phyloP scores from a whole-genome alignment of 1,140 invertebrate species.

The Microplitis mediator region DNA sequence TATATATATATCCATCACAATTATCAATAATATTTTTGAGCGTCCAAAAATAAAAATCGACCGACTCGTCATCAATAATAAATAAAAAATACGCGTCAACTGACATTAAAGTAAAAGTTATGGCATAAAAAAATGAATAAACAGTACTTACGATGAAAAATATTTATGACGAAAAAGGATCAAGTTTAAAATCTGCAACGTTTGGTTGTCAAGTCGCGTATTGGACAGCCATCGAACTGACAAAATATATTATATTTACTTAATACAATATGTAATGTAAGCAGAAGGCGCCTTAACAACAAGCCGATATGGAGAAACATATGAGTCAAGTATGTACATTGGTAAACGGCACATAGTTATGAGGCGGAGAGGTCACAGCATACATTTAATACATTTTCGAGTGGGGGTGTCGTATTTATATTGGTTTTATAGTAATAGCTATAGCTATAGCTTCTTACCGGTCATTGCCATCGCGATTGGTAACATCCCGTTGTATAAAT shows the following conservation, averaged over 20 bases:
- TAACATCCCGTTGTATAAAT: slow-evolving; percentile 51
- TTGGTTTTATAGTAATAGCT: too few species aligned
- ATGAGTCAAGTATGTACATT: slow-evolving; percentile 33
- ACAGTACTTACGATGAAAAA: not conserved
- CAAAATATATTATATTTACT: slow-evolving; percentile 19
- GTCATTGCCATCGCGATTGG: slow-evolving; percentile 20
- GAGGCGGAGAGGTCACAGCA: slow-evolving; percentile 45
- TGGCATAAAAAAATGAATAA: not conserved
- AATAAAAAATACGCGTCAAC: not conserved
- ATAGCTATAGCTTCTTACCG: slow-evolving; percentile 10
- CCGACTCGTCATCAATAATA: too few species aligned
- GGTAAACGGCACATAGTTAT: slow-evolving; percentile 48
- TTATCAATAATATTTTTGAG: too few species aligned
- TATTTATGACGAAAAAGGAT: not conserved
- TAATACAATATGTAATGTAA: slow-evolving; percentile 13
- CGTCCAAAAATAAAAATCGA: too few species aligned
- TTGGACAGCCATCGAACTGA: slow-evolving; percentile 23
- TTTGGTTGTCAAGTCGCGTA: slow-evolving; percentile 59
- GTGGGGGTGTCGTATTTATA: slow-evolving; percentile 40
- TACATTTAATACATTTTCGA: slow-evolving; percentile 12
- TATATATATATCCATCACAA: too few species aligned
- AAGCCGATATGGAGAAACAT: slow-evolving; percentile 54
- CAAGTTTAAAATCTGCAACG: slow-evolving; percentile 31
- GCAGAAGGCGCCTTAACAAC: not conserved
- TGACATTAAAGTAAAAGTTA: not conserved